A percentile compares a stretch with the other conserved stretches of the same genome.
Conservation (phyloP, 2,888 invertebrate species). For the Apodemia duryi region DNA sequence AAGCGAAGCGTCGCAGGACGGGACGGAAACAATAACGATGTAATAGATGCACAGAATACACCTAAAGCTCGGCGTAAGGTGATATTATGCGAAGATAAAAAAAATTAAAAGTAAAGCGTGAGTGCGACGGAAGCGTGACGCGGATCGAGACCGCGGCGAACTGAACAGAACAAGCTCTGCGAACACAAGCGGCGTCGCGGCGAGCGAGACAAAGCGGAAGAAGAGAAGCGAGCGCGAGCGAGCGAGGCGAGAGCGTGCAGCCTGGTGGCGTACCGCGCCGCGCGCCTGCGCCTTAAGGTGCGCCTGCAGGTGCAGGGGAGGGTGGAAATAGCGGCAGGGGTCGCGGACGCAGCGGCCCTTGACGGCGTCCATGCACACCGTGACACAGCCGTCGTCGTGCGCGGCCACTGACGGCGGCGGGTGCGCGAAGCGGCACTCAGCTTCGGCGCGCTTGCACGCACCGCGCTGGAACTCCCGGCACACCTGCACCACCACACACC, state of each 20-base stretch:
- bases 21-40: conserved; percentile 79
- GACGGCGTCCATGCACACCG: conserved; percentile 99
- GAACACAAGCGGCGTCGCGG: conserved; percentile 76
- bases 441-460: conserved; percentile 98
- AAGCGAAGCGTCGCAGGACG: conserved; percentile 79
- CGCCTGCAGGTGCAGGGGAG: conserved; percentile 99
- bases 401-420: conserved; percentile 97
- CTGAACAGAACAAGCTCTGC: conserved; percentile 73
- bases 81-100: conserved; percentile 76
- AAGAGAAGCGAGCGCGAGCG: conserved; percentile 73
- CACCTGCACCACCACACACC: conserved; percentile 85
- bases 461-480: conserved; percentile 99
- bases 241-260: conserved; percentile 69
- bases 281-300: conserved; percentile 99
- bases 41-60: conserved; percentile 80
- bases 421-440: conserved; percentile 99
- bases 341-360: conserved; percentile 99
- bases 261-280: conserved; percentile 90
- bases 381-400: conserved; percentile 99
- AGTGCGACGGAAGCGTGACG: conserved; percentile 79
- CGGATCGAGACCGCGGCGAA: conserved; percentile 63
- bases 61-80: conserved; percentile 78
- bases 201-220: conserved; percentile 73
- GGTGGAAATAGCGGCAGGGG: conserved; percentile 99
- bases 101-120: conserved; percentile 76